These are phyloP conservation scores for Pseudorhombus dupliciocellatus DNA, from an alignment of 2,113 vertebrate genomes.

Conservation along the genomic window DNA sequence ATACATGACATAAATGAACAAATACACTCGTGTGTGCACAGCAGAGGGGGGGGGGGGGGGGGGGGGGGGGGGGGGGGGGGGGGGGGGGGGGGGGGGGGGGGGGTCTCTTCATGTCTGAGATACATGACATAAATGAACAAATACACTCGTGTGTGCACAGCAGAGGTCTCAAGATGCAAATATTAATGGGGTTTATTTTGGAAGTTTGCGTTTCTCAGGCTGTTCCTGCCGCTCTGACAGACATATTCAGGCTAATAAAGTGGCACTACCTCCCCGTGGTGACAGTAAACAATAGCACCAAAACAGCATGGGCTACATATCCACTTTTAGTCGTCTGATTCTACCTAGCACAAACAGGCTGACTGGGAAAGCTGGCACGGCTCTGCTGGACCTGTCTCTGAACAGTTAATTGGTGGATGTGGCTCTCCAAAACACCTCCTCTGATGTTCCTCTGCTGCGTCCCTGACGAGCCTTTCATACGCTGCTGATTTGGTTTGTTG, in stretches of 20 bases:
- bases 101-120: constrained; percentile 30
- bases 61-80: not conserved
- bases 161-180: constrained; percentile 56
- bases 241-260: constrained; percentile 68
- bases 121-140: constrained; percentile 54
- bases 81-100: not conserved
- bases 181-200: constrained; percentile 58
- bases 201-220: constrained; percentile 48
- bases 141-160: not conserved
- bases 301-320: constrained; percentile 38
- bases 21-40: constrained; percentile 13
- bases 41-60: no score
- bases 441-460: constrained; percentile 53
- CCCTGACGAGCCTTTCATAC: constrained; percentile 67
- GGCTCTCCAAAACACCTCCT: constrained; percentile 58
- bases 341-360: constrained; percentile 15
- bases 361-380: constrained; percentile 30
- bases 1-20: constrained; percentile 54
- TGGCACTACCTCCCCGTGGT: constrained; percentile 63
- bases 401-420: constrained; percentile 53
- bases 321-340: constrained; percentile 32
- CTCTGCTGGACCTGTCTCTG: constrained; percentile 42
- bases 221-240: constrained; percentile 46
- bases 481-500: constrained; percentile 70
- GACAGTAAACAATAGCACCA: constrained; percentile 56